Base-by-base conservation (phyloP, 1,140 invertebrate genomes). In the Euura saliciscinereae region DNA sequence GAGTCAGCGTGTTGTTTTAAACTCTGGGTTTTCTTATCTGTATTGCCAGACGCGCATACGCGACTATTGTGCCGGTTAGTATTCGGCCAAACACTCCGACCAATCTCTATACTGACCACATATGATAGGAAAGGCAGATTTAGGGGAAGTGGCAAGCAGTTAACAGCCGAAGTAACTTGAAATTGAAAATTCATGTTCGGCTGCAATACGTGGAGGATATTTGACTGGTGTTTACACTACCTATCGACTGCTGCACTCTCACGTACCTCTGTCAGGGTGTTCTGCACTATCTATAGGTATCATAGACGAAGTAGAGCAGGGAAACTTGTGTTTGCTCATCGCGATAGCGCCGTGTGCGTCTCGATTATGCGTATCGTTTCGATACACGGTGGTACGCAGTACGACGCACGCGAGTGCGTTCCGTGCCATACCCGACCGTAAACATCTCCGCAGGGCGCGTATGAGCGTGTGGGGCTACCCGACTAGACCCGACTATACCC, bases 221-320 rank as follows among this genome's bases (percentile, higher is more conserved):
- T 59, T 59, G 10, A 59, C 51, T 8, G 10, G 11, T 51, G 28
- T 51, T 8, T 51, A 51, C 46, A 51, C 46, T 51, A 59, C 6
- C 3, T 59, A 59, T 59, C 51, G 6, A 59, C 51, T 11, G 51
- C 13, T 8, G 28, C 28, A 28, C 28, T 28, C 28, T 28, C 28
- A 28, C 6, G 51, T n/a, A 59, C 51, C 8, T 3, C 3, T 59
- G 51, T 59, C 46, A n/a, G 3, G 51, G 51, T 59, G 51, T 59
- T 59, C 51, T 59, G 51, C 51, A 59, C 4, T 59, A 59, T 59
- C 51, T 59, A 59, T 8, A 3, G 10, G 1, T 59, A 59, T 59
- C 51, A 59, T n/a, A 59, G 51, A 59, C 51, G 51, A 59, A 59
- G 51, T 59, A 59, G 51, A 59, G 51, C 51, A 59, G 51, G 51